Evolutionary conservation across 2,888 invertebrate species (phyloP).

Genomic region (Heliconius sara): DNA sequence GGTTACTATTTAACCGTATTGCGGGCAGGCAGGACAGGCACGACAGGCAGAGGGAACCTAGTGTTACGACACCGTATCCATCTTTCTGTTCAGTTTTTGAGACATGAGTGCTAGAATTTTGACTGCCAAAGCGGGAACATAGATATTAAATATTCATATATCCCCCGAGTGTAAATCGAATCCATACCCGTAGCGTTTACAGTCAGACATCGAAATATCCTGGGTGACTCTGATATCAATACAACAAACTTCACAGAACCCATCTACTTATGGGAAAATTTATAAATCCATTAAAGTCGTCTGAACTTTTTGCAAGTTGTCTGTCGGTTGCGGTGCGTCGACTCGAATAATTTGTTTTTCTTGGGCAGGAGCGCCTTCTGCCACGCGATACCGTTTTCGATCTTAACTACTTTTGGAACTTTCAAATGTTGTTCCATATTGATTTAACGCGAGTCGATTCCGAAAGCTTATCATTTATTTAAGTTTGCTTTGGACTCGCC

Average conservation of each 20-base stretch:
- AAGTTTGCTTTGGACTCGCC: background rate
- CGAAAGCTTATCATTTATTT: constrained; percentile 18
- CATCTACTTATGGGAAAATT: constrained; percentile 30
- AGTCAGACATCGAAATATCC: background rate
- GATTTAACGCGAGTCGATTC: constrained; percentile 19
- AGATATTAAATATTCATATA: too few species aligned
- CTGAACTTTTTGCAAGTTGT: constrained; percentile 36
- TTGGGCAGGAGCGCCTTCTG: constrained; percentile 2
- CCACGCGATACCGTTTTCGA: constrained; percentile 34
- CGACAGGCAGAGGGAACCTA: too few species aligned
- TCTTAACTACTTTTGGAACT: constrained; percentile 34
- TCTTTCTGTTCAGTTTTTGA: too few species aligned
- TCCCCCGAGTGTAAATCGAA: background rate
- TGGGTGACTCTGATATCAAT: background rate
- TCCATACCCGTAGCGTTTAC: background rate
- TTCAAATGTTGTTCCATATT: constrained; percentile 26
- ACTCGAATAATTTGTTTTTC: constrained; percentile 39
- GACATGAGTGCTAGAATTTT: too few species aligned
- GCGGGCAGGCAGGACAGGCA: too few species aligned
- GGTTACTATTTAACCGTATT: too few species aligned
- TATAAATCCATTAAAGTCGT: constrained; percentile 47
- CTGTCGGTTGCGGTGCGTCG: constrained; percentile 32
- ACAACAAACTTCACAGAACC: background rate
- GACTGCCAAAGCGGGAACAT: too few species aligned
- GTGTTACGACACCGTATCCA: too few species aligned